A percentile compares a stretch with the other conserved stretches of the same genome.
Evolutionary conservation across 2,797 vertebrate genomes (phyloP).

Genomic region (Gouania willdenowi): DNA sequence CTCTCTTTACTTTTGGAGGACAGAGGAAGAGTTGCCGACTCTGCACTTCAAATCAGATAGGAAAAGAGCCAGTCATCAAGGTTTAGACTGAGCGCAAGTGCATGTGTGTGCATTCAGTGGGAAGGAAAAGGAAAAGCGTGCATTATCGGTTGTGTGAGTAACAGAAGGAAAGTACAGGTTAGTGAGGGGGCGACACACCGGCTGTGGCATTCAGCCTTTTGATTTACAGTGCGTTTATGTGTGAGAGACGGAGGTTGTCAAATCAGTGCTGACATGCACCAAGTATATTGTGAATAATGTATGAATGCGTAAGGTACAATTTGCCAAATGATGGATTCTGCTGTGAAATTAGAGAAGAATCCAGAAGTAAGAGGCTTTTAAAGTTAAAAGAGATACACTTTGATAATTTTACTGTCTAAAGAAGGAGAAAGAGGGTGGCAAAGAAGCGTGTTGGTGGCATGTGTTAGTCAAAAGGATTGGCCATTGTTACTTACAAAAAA

Average conservation of each 20-base stretch:
- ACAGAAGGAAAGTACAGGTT: not conserved
- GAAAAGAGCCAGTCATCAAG: conserved; percentile 65
- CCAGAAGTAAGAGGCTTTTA: conserved; percentile 4
- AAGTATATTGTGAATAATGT: conserved; percentile 45
- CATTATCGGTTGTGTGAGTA: not conserved
- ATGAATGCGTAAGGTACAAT: conserved; percentile 46
- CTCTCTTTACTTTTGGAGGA: conserved; percentile 55
- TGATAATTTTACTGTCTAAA: not conserved
- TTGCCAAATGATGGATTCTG: conserved; percentile 31
- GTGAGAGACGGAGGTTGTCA: conserved; percentile 29
- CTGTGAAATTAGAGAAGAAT: conserved; percentile 27
- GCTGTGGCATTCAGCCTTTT: conserved; percentile 24
- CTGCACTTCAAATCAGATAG: conserved; percentile 67
- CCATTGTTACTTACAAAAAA: not conserved
- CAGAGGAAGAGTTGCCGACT: conserved; percentile 55
- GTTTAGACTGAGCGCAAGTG: conserved; percentile 29
- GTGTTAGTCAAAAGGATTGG: not conserved
- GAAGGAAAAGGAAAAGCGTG: not conserved
- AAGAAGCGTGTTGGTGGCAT: conserved; percentile 6
- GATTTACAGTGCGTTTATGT: conserved; percentile 4
- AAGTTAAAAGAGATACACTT: not conserved
- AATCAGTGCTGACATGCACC: conserved; percentile 38
- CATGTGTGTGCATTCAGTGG: not conserved
- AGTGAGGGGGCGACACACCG: not conserved
- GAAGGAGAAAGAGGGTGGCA: too few relatives aligned